These are phyloP conservation scores for Tipula helvola DNA, from an alignment of 2,888 invertebrate species.

Conservation along the genomic window DNA sequence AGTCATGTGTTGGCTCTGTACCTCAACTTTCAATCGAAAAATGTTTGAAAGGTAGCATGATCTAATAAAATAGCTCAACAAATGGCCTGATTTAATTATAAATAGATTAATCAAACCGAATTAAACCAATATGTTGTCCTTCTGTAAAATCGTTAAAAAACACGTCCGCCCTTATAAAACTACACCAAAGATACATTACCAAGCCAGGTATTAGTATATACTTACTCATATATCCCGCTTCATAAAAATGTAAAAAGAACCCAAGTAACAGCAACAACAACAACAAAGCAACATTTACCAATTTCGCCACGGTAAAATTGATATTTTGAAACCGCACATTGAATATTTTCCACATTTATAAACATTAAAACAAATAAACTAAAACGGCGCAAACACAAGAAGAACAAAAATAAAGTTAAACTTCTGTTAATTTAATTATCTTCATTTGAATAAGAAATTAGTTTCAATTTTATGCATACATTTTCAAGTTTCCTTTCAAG, in stretches of 20 bases:
- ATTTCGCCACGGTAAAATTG: not conserved
- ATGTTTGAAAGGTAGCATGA: too few relatives aligned
- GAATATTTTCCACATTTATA: not conserved
- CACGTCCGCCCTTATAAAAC: too few relatives aligned
- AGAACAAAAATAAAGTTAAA: not conserved
- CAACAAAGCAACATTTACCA: not conserved
- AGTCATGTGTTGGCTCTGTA: too few relatives aligned
- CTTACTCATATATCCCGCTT: not conserved
- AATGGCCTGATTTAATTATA: too few relatives aligned
- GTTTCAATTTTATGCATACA: not conserved
- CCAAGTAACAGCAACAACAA: not conserved
- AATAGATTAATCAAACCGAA: too few relatives aligned
- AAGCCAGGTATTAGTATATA: too few relatives aligned
- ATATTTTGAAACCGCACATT: not conserved
- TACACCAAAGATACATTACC: too few relatives aligned
- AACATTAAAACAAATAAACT: not conserved
- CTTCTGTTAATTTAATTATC: constrained; percentile 4
- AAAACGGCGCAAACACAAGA: not conserved
- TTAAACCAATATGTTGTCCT: too few relatives aligned
- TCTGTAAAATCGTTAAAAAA: too few relatives aligned
- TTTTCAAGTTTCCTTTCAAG: not conserved
- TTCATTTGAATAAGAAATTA: constrained; percentile 4
- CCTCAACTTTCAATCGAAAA: too few relatives aligned
- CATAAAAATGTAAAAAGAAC: not conserved
- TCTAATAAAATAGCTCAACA: too few relatives aligned